Conservation (phyloP, 2,113 vertebrate genomes). For the Dryoscopus gambensis region DNA sequence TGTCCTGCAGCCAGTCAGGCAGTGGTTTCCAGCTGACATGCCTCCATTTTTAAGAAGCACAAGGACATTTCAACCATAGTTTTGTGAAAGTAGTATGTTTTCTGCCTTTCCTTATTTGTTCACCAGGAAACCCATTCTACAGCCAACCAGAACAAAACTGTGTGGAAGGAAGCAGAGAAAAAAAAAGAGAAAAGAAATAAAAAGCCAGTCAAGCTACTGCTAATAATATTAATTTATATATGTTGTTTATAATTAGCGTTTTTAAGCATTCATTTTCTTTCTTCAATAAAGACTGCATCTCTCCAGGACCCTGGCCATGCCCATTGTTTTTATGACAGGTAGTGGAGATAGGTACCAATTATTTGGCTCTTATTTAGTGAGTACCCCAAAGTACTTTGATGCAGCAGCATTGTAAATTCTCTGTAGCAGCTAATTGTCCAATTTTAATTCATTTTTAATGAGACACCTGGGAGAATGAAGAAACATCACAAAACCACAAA, state of each 20-base stretch:
- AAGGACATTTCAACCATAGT: not conserved
- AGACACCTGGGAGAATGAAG: slow-evolving; percentile 12
- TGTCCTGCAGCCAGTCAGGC: not conserved
- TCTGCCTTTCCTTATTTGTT: not conserved
- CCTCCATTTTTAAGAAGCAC: not conserved
- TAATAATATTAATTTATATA: not conserved
- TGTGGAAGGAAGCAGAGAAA: not conserved
- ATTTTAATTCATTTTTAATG: slow-evolving; percentile 52
- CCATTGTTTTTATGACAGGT: not conserved
- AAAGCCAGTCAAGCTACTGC: not conserved
- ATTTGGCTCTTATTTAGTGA: not conserved
- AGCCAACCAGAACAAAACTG: not conserved
- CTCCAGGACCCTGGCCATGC: not conserved
- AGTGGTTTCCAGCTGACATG: not conserved
- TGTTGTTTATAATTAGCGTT: not conserved
- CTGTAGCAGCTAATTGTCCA: slow-evolving; percentile 23
- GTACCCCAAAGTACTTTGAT: slow-evolving; percentile 10
- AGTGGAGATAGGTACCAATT: not conserved
- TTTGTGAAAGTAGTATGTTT: not conserved
- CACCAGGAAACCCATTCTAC: not conserved
- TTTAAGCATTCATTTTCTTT: not conserved
- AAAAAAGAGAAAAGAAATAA: not conserved
- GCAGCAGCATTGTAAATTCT: not conserved
- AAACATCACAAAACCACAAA: not conserved
- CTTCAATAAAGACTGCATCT: not conserved